Conservation (phyloP, 2,888 invertebrate species). For the Macrosiphum euphorbiae region DNA sequence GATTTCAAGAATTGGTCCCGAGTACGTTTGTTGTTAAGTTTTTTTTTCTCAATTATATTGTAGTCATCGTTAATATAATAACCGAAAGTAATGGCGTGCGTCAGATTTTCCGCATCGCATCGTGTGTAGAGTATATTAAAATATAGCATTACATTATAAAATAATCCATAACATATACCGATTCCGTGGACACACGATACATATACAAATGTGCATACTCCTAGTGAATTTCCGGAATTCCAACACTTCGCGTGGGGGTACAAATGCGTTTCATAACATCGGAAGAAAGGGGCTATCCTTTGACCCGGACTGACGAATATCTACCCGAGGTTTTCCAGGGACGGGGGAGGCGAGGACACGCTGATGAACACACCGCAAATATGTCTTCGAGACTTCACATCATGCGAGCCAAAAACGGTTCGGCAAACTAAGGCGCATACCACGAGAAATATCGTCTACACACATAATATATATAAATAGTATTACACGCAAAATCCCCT, state of each 20-base stretch:
- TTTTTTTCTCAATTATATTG: background rate
- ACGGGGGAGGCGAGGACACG: background rate
- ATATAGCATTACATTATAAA: background rate
- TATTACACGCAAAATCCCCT: conserved; percentile 18
- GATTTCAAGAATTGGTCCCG: no score
- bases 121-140: background rate
- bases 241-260: conserved; percentile 18
- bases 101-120: background rate
- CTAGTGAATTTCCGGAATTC: conserved; percentile 50
- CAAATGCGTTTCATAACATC: conserved; percentile 56
- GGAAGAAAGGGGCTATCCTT: conserved; percentile 46
- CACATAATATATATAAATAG: background rate
- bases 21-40: no score
- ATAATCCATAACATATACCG: background rate
- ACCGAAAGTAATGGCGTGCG: background rate
- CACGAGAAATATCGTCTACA: conserved; percentile 21
- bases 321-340: background rate
- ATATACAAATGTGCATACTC: background rate
- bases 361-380: conserved; percentile 62
- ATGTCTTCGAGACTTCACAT: conserved; percentile 52
- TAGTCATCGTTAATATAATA: background rate
- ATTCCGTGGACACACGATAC: background rate
- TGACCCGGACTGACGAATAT: conserved; percentile 50
- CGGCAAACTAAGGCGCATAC: conserved; percentile 53
- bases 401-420: conserved; percentile 40